Evolutionary conservation across 2,888 invertebrate genomes (phyloP), one percentile per base, ranked within the genome.

Genomic region (Drosophila affinis): DNA sequence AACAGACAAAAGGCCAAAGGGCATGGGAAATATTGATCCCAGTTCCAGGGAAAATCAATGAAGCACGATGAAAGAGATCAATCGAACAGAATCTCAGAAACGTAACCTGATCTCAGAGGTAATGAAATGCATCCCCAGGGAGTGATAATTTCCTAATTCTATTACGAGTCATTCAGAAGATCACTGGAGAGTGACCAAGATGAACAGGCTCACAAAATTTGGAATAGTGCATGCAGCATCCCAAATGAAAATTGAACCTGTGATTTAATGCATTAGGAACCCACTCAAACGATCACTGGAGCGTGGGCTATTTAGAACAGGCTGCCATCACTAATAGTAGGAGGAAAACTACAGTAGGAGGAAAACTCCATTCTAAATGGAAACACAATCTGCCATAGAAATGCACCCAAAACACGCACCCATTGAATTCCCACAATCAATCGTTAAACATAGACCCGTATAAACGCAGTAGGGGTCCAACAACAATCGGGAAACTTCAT

Each of bases 41-140:
- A 3, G n/a, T 10, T 48, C 7, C 14, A 0, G 21, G 54, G 18
- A n/a, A 54, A 75, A 69, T 65, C 76, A 75, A 10, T 62, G 65
- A 54, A 65, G 73, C 74, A 68, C 69, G 62, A 77, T 68, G 51
- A 58, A 62, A 52, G 46, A 44, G 51, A 68, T 65, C 67, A 65
- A 32, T 14, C 21, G 14, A 68, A 57, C 49, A 72, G 56, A 24
- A 39, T 9, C 3, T 5, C 14, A n/a, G 14, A 39, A 39, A 6
- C 7, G n/a, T n/a, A 39, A n/a, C n/a, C 39, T 39, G 7, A 39
- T 39, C 39, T 39, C n/a, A 7, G 39, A 6, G 3, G 7, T 5
- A 49, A 21, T n/a, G 4, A 3, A 24, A n/a, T 7, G 14, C 39
- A 39, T 39, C 39, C 39, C 39, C 39, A 39, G 39, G 39, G 39